Base-by-base conservation (phyloP, 92 coral and sea anemone genomes). In the Paramuricea clavata region DNA sequence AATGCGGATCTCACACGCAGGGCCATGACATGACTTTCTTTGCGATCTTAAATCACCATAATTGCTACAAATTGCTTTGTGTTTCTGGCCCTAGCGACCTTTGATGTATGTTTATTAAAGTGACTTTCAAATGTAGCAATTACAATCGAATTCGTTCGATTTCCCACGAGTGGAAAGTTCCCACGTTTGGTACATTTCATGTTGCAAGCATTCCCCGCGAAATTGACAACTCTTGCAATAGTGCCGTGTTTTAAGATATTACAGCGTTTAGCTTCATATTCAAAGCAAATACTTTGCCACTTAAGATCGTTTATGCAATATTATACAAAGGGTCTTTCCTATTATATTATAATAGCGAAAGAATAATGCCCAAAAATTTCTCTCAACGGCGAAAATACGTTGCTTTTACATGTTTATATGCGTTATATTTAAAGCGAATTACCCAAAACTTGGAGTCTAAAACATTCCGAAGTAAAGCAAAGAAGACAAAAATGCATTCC, bases 41-140 rank as follows among this genome's bases (percentile, higher is more conserved):
- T 65, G 72, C 72, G 32, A 10, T 16, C 25, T 21, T 21, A 65
- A 65, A 65, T 65, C 72, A 31, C 39, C 72, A 6, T 65, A 65
- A 65, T 65, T 65, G 41, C 72, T 65, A 65, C 72, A 65, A 65
- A 65, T 65, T 65, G 72, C 72, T 65, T 65, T 65, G 72, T 65
- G 72, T 65, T 65, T 65, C 72, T 65, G 39, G 72, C 72, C 41
- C 39, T 28, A 33, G n/a, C 72, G 72, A 65, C 72, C 72, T 60
- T 60, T 60, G 31, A 60, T 60, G 68, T 60, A 65, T 33, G 39
- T 65, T 65, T 65, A 65, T 65, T 65, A 27, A 15, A 33, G 41
- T 33, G 72, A 65, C 72, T 28, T 33, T 65, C 17, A 17, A 54
- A 21, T 33, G 72, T 65, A 27, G 72, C n/a, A 65, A 65, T 65